Evolutionary conservation across 2,113 vertebrate genomes (phyloP).

Genomic region (Mus pahari): DNA sequence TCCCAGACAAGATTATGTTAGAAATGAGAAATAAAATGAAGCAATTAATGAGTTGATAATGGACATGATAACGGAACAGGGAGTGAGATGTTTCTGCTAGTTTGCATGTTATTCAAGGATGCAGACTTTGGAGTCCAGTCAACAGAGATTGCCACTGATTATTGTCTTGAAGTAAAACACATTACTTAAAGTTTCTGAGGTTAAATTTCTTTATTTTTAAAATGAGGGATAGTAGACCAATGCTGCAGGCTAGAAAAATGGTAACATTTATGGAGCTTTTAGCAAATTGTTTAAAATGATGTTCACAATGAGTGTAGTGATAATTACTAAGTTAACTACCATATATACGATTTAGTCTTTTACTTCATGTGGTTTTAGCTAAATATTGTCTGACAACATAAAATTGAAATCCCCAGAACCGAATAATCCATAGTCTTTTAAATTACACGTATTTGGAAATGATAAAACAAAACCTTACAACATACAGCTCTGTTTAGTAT

Average conservation of each 20-base stretch:
- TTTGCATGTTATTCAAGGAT: slow-evolving; percentile 43
- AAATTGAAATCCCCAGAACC: not conserved
- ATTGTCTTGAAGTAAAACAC: not conserved
- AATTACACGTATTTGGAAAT: not conserved
- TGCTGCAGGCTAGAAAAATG: not conserved
- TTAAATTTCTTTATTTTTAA: slow-evolving; percentile 21
- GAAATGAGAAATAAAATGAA: slow-evolving; percentile 45
- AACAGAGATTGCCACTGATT: not conserved
- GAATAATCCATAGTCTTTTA: not conserved
- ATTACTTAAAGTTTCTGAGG: slow-evolving; percentile 36
- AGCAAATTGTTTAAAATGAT: not conserved
- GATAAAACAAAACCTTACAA: not conserved
- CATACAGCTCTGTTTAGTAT: no score
- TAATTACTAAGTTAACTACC: not conserved
- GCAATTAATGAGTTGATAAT: not conserved
- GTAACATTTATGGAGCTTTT: not conserved
- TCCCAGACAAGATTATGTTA: not conserved
- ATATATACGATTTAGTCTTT: not conserved
- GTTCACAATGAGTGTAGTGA: not conserved
- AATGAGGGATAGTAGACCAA: not conserved
- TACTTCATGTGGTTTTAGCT: not conserved
- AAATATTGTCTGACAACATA: not conserved
- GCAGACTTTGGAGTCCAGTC: not conserved
- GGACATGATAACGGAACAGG: not conserved
- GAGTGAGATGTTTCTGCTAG: slow-evolving; percentile 23